These are phyloP conservation scores for Gymnocheta viridis DNA, from an alignment of 2,888 invertebrate genomes.

Conservation along the genomic window DNA sequence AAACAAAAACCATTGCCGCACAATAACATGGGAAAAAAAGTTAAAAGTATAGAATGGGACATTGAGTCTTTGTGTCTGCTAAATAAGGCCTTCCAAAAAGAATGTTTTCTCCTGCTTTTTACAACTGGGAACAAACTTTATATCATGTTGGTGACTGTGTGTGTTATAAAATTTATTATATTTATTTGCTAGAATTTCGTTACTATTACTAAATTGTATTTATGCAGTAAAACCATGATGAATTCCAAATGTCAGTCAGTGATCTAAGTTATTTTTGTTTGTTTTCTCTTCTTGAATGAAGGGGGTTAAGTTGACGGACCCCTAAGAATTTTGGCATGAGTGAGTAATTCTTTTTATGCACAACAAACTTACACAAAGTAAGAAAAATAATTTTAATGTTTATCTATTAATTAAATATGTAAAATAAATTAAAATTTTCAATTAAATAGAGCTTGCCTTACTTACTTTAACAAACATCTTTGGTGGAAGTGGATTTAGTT, in stretches of 20 bases:
- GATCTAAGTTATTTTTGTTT: constrained; percentile 1
- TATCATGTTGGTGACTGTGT: background rate
- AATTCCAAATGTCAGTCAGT: constrained; percentile 54
- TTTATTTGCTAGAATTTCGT: constrained; percentile 53
- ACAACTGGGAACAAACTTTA: background rate
- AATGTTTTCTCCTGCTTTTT: too few species aligned
- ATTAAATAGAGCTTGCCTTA: too few species aligned
- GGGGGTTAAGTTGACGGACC: background rate
- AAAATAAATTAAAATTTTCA: background rate
- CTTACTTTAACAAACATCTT: too few species aligned
- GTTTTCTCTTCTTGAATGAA: background rate
- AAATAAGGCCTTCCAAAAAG: too few species aligned
- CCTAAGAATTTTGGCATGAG: background rate
- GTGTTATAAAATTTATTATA: constrained; percentile 53
- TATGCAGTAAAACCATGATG: constrained; percentile 59
- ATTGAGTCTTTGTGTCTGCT: too few species aligned
- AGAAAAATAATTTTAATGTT: too few species aligned
- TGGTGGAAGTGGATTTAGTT: too few species aligned
- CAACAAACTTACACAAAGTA: too few species aligned
- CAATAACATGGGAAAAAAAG: too few species aligned
- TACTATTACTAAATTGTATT: constrained; percentile 24
- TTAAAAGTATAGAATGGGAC: too few species aligned
- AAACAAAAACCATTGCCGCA: too few species aligned
- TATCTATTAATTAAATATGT: too few species aligned
- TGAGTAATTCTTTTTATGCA: constrained; percentile 48